Evolutionary conservation across 2,113 vertebrate species (phyloP), one percentile per base, ranked within the genome.

Genomic region (Phycodurus eques): DNA sequence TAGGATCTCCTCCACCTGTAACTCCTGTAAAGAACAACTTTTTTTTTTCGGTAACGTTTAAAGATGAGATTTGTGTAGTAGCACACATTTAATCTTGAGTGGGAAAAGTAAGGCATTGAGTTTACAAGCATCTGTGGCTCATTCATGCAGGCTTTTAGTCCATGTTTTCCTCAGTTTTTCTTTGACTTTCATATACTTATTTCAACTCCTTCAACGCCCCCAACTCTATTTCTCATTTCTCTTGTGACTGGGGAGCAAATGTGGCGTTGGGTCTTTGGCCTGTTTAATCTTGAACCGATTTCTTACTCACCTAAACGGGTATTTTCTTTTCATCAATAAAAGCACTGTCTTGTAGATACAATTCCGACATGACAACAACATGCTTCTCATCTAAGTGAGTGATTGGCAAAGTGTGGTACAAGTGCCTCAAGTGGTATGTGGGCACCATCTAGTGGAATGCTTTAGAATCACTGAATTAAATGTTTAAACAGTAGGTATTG

Each of bases 191-290:
- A 74, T 76, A 81, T 80, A 72, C 70, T 79, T 63, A 43, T 70
- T 14, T 49, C 57, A 61, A 47, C 67, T 44, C 61, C 61, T 49
- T 60, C 11, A 6, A 71, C 33, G 20, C 60, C 42, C 66, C 35
- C 65, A 22, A n/a, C 51, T 22, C 19, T 2, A 19, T 74, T 56
- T 67, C 47, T 66, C 13, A 59, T 73, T 74, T 68, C 80, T 61
- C 78, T 62, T 57, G 14, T 68, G 80, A 88, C 88, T 85, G 76
- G 61, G 22, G 85, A 83, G 78, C 84, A 89, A 87, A 88, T 89
- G 90, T 90, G 73, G 35, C 27, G n/a, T 46, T 46, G 11, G 44
- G 12, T 22, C 49, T 51, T 51, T 51, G n/a, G 53, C 3, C 20
- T 11, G 8, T 22, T 56, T 22, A 39, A 39, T 39, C 35, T 39